These are phyloP conservation scores for Aldrovandia affinis DNA, from an alignment of 2,797 vertebrate species.

Conservation along the genomic window DNA sequence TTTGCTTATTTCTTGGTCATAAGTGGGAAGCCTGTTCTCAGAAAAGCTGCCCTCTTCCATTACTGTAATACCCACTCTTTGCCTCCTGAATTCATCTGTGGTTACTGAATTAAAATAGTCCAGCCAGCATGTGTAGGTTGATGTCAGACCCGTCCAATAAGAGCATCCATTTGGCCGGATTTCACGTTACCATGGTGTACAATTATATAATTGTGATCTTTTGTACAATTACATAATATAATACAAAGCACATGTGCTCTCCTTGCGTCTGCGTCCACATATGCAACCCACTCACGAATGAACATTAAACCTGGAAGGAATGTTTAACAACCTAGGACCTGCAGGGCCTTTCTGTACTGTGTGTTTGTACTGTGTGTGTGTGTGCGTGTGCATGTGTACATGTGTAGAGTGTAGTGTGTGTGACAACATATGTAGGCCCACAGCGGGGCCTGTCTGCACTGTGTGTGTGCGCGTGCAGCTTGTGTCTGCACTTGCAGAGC, in stretches of 20 bases:
- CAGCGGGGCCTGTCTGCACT: background rate
- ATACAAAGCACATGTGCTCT: constrained; percentile 23
- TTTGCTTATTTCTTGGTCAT: background rate
- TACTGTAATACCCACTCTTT: background rate
- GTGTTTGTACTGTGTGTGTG: background rate
- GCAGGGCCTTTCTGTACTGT: background rate
- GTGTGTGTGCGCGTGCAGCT: background rate
- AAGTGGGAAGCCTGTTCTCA: background rate
- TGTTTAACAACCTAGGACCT: constrained; percentile 9
- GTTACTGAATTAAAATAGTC: constrained; percentile 3
- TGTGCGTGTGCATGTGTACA: background rate
- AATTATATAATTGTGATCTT: constrained; percentile 8
- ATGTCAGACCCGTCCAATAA: background rate
- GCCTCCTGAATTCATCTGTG: background rate
- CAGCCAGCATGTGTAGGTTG: background rate
- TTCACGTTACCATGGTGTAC: background rate
- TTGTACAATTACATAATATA: constrained; percentile 35
- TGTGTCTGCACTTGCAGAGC: background rate
- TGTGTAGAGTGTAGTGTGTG: no score
- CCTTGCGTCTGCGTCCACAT: constrained; percentile 4
- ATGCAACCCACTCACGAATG: constrained; percentile 5
- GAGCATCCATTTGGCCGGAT: background rate
- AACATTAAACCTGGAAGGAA: constrained; percentile 10
- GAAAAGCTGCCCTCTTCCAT: background rate
- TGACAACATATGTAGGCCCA: no score